phyloP scores from a whole-genome alignment of 2,113 vertebrate genomes.

The Sander lucioperca region DNA sequence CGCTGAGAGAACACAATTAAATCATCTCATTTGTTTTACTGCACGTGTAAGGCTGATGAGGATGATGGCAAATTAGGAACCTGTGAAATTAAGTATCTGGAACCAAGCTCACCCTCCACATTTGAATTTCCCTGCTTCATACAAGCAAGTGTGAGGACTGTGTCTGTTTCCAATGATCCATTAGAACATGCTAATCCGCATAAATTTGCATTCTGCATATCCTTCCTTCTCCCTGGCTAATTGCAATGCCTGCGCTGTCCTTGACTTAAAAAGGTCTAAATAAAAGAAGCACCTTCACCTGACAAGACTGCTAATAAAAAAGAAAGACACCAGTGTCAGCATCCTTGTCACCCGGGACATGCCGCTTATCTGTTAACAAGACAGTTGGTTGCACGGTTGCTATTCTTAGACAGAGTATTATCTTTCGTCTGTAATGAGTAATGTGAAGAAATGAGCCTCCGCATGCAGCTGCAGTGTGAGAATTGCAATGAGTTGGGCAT shows the following conservation, averaged over 20 bases:
- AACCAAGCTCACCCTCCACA: constrained; percentile 36
- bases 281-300: constrained; percentile 77
- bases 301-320: constrained; percentile 75
- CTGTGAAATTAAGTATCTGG: constrained; percentile 56
- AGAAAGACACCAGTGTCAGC: constrained; percentile 62
- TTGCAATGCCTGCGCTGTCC: constrained; percentile 74
- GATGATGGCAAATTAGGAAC: constrained; percentile 60
- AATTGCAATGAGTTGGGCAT: constrained; percentile 41
- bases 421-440: constrained; percentile 49
- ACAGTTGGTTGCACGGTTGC: constrained; percentile 14
- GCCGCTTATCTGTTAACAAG: constrained; percentile 63
- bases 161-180: constrained; percentile 65
- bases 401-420: constrained; percentile 48
- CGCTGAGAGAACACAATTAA: neutral
- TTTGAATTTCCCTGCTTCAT: constrained; percentile 52
- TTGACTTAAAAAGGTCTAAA: constrained; percentile 77
- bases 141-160: constrained; percentile 34
- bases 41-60: constrained; percentile 14
- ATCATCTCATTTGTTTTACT: constrained; percentile 28
- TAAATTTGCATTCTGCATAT: constrained; percentile 76
- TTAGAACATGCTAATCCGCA: constrained; percentile 74
- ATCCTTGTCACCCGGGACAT: constrained; percentile 57
- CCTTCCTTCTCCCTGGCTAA: constrained; percentile 68
- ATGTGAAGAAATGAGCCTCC: constrained; percentile 33
- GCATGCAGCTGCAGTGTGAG: constrained; percentile 32